Evolutionary conservation across 2,797 vertebrate genomes (phyloP), one percentile per base, ranked within the genome.

Genomic region (Sciaenops ocellatus): DNA sequence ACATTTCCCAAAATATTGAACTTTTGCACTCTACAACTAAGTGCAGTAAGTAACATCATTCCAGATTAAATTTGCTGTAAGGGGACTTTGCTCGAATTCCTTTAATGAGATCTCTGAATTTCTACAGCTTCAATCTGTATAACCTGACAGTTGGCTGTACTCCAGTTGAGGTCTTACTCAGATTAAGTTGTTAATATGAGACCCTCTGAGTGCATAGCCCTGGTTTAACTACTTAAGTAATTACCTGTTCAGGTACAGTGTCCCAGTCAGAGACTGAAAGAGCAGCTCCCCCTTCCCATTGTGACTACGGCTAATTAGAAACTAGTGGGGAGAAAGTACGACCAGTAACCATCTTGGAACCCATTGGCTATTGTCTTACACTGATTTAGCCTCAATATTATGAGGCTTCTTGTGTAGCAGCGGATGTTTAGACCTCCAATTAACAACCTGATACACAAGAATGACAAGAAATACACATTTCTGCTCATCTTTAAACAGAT

Each of bases 131-230:
- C 34, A 54, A 55, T 24, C 10, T 18, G 4, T 54, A 16, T 30
- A 71, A 69, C 15, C 54, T 47, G 55, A 38, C 30, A 52, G 38
- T 13, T 73, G 66, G 48, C 59, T 20, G 48, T 16, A 51, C 30
- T 67, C 4, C 22, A 55, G 46, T 22, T 42, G 3, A 56, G 42
- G 7, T 46, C 47, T 61, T 34, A 50, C 18, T 22, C 50, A 34
- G 30, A 13, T 50, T 46, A 41, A 41, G 26, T 17, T 13, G 17
- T 78, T 46, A 66, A 52, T 44, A 11, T 51, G 12, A 42, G 41
- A 12, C 12, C 42, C 42, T 13, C 11, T 42, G 20, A 22, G 18
- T 48, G 18, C 20, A 18, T 3, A 50, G 47, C 17, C 18, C 18
- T 57, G 17, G 52, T 44, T 34, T 9, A 50, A 24, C 70, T 18